A percentile compares a stretch with the other conserved stretches of the same genome.
These are phyloP conservation scores for Drosophila stalkeri DNA, from an alignment of 2,888 invertebrate species.

Conservation along the genomic window DNA sequence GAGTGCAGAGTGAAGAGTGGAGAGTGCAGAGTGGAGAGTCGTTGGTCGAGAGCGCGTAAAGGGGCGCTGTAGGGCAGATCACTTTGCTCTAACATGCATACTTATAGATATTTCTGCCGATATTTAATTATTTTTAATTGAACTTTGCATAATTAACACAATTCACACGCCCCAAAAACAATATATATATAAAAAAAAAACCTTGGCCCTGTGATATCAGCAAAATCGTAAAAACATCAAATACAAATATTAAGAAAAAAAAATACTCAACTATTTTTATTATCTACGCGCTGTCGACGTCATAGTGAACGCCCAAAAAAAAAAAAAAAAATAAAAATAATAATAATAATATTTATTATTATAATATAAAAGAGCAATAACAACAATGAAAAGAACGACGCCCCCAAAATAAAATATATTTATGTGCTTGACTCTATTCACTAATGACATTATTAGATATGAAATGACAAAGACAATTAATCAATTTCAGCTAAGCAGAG, in stretches of 20 bases:
- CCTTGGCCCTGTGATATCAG: slow-evolving; percentile 14
- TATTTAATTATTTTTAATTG: slow-evolving; percentile 70
- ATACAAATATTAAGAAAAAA: slow-evolving; percentile 20
- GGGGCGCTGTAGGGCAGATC: background rate
- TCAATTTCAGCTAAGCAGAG: background rate
- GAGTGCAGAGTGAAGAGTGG: background rate
- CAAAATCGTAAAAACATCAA: slow-evolving; percentile 26
- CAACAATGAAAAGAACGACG: slow-evolving; percentile 10
- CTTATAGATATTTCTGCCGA: slow-evolving; percentile 17
- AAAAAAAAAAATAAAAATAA: background rate
- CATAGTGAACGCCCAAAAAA: slow-evolving; percentile 33
- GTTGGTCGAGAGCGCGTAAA: background rate
- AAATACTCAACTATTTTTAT: slow-evolving; percentile 22
- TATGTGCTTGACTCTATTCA: background rate
- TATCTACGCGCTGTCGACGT: slow-evolving; percentile 26
- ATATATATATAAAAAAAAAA: background rate
- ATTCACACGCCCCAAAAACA: slow-evolving; percentile 6
- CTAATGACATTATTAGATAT: slow-evolving; percentile 1
- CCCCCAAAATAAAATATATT: slow-evolving; percentile 15
- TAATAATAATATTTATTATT: background rate
- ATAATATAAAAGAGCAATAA: background rate
- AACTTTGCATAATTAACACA: slow-evolving; percentile 47
- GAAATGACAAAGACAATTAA: background rate
- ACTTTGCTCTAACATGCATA: background rate
- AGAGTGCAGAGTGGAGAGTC: background rate